A percentile compares a stretch with the other conserved stretches of the same genome.
phyloP scores from a whole-genome alignment of 2,113 vertebrate species.

The Alethe diademata region DNA sequence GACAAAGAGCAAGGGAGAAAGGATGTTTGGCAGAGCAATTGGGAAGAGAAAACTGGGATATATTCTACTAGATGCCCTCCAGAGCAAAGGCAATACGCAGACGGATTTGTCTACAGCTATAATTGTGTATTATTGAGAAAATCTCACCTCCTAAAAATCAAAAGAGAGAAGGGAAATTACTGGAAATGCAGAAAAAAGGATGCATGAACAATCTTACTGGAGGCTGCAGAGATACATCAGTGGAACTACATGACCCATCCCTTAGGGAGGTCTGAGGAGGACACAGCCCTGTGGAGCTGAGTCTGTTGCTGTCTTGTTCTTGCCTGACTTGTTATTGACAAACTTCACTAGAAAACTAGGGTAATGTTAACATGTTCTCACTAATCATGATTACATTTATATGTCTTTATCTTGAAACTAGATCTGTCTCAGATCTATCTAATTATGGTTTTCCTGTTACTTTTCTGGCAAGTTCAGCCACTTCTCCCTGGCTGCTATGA shows the following conservation, averaged over 20 bases:
- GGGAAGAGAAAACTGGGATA: neutral
- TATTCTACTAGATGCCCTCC: neutral
- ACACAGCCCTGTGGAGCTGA: fast-evolving
- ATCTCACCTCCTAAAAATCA: neutral
- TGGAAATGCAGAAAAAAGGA: neutral
- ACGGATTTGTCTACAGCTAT: neutral
- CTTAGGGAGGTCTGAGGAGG: neutral
- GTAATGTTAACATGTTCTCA: neutral
- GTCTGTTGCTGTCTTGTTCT: neutral
- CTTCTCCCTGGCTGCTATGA: neutral
- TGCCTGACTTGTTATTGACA: neutral
- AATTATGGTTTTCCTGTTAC: neutral
- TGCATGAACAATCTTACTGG: neutral
- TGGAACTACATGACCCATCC: neutral
- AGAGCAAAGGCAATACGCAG: neutral
- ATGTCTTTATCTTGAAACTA: neutral
- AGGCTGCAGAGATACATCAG: neutral
- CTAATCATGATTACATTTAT: neutral
- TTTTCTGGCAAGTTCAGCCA: neutral
- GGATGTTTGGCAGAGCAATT: neutral
- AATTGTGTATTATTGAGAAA: neutral
- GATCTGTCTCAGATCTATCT: neutral
- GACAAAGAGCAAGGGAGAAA: neutral
- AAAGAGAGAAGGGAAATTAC: neutral
- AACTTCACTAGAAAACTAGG: neutral